These are phyloP conservation scores for Lepidurus couesii DNA, from an alignment of 1,140 invertebrate genomes.

Conservation along the genomic window DNA sequence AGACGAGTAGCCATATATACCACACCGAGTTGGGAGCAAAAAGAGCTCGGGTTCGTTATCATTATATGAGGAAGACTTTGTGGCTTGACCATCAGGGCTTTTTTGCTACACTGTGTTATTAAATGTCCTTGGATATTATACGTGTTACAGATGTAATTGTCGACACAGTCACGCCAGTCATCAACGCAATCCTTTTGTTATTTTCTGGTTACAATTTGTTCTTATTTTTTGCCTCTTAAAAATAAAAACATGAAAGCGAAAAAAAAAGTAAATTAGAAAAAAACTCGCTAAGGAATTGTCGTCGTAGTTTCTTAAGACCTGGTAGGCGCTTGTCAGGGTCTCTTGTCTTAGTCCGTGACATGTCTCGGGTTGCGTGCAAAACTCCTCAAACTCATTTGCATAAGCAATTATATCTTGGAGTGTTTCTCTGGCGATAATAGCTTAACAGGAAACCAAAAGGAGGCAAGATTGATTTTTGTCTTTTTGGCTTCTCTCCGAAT, in stretches of 20 bases:
- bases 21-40: not conserved
- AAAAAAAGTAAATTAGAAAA: not conserved
- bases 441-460: not conserved
- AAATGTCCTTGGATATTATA: too few relatives aligned
- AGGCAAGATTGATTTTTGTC: not conserved
- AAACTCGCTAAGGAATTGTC: constrained; percentile 11
- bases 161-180: too few relatives aligned
- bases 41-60: not conserved
- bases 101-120: too few relatives aligned
- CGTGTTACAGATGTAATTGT: too few relatives aligned
- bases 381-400: not conserved
- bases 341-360: not conserved
- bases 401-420: constrained; percentile 1
- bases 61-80: not conserved
- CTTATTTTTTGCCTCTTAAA: too few relatives aligned
- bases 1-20: not conserved
- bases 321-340: not conserved
- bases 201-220: too few relatives aligned
- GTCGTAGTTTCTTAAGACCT: not conserved
- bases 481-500: not conserved
- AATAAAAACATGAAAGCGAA: constrained; percentile 8
- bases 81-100: too few relatives aligned
- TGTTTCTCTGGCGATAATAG: not conserved
- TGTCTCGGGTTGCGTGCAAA: constrained; percentile 3
- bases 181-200: too few relatives aligned